A percentile compares a stretch with the other conserved stretches of the same genome.
Evolutionary conservation across 2,888 invertebrate species (phyloP).

Genomic region (Patella depressa): DNA sequence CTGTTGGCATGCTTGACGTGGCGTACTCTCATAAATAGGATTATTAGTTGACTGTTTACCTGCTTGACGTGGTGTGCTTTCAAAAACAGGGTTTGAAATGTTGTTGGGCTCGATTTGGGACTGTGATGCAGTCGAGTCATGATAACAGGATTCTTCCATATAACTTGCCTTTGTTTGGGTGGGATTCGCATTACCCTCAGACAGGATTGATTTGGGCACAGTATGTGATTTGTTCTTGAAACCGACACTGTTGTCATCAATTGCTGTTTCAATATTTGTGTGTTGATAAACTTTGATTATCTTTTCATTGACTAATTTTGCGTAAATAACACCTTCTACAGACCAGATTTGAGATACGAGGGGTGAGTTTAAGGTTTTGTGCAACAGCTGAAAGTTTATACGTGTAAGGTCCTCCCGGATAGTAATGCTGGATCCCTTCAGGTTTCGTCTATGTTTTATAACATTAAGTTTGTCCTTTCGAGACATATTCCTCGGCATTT

Average conservation of each 20-base stretch:
- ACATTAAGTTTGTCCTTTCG: not conserved
- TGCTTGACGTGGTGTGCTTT: no score
- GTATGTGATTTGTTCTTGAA: no score
- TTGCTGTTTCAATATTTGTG: not conserved
- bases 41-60: no score
- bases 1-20: no score
- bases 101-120: no score
- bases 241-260: not conserved
- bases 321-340: not conserved
- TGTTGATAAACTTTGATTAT: not conserved
- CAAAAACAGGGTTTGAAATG: no score
- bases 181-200: no score
- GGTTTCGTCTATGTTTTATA: not conserved
- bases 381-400: not conserved
- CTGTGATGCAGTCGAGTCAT: no score
- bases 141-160: no score
- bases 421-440: not conserved
- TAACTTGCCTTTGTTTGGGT: no score
- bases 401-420: not conserved
- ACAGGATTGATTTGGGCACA: no score
- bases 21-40: no score
- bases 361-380: not conserved
- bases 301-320: not conserved
- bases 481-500: not conserved
- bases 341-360: conserved; percentile 8